Conservation (phyloP, 2,888 invertebrate genomes). For the Alloscopus bannaensis region DNA sequence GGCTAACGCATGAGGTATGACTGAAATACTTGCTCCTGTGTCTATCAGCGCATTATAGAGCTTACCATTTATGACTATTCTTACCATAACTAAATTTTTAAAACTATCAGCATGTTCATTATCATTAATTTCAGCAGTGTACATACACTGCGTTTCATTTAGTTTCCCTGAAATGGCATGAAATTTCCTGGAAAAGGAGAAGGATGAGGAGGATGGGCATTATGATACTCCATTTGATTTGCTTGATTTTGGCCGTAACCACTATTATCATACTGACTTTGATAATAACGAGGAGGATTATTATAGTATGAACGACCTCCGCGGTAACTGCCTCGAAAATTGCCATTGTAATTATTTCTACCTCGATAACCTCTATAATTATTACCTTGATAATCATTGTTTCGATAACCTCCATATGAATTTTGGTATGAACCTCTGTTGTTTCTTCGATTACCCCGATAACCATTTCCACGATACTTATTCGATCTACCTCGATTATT, state of each 20-base stretch:
- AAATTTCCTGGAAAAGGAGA: neutral
- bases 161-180: conserved; percentile 12
- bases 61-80: conserved; percentile 12
- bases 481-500: neutral
- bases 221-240: conserved; percentile 5
- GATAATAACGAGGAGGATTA: neutral
- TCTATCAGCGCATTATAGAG: conserved; percentile 5
- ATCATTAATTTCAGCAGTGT: neutral
- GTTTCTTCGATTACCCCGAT: neutral
- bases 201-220: neutral
- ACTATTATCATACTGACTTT: neutral
- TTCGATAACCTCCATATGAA: neutral
- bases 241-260: neutral
- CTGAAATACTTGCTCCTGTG: conserved; percentile 16
- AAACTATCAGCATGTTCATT: conserved; percentile 1
- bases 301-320: neutral
- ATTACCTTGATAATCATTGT: neutral
- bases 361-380: neutral
- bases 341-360: neutral
- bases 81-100: conserved; percentile 20
- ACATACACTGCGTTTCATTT: neutral
- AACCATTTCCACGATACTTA: neutral
- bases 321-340: neutral
- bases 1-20: conserved; percentile 7
- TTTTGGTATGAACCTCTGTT: conserved; percentile 9